Evolutionary conservation across 2,888 invertebrate species (phyloP), one percentile per base, ranked within the genome.

Genomic region (Temnothorax rugatulus): DNA sequence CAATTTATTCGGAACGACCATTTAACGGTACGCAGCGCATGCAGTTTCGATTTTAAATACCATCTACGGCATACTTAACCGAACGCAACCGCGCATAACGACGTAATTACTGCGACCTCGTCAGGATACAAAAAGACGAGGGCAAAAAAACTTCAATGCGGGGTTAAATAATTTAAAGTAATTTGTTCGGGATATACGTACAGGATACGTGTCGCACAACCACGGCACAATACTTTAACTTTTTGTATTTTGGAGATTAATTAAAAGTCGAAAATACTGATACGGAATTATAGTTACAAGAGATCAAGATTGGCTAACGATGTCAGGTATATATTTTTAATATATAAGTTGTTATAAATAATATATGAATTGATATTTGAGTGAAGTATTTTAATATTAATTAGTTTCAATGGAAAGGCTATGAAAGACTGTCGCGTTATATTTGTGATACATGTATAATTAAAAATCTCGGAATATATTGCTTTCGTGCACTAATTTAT

Each of bases 1-100:
- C 73, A 71, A 79, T 79, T 79, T 71, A 57, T 54, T 44, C 57
- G 59, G 9, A 59, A 44, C 44, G 50, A 57, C 47, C 61, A 63
- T 82, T 69, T 57, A 79, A 59, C 59, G 57, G 57, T 47, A 18
- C 18, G 64, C 66, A 21, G 29, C 68, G 57, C 38, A 44, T 21
- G n/a, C 25, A 54, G 34, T 15, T 47, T 47, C 47, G 13, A 47
- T 69, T 69, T 54, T 44, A 66, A 66, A 25, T 52, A 15, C 13
- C 54, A 13, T 25, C 41, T 59, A 47, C 21, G 18, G 34, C 57
- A 9, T 47, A 47, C 57, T 79, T 69, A 69, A 52, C 34, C 50
- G 63, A 50, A 64, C 38, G 63, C 21, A n/a, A 76, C 13, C 64
- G 50, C 64, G 29, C 38, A 47, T 76, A 29, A 77, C 15, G n/a